Evolutionary conservation across 1,140 invertebrate species (phyloP).

Genomic region (Zelostemma sp.): DNA sequence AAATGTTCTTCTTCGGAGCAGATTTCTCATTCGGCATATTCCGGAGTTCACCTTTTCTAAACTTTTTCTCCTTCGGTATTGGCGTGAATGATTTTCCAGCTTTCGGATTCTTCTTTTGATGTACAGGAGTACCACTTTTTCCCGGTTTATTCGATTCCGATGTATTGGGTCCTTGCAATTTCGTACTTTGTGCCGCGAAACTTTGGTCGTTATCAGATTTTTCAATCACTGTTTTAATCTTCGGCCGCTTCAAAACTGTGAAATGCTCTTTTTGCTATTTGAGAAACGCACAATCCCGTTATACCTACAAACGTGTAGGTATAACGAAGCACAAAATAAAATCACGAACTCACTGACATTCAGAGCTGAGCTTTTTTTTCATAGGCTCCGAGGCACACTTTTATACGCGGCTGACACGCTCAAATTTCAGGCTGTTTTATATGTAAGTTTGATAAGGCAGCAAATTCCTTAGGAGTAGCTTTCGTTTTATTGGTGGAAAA

Average conservation of each 20-base stretch:
- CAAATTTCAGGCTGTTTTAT: no score
- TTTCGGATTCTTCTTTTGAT: slow-evolving; percentile 14
- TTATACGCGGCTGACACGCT: no score
- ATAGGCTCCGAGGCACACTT: no score
- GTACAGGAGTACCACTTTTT: slow-evolving; percentile 7
- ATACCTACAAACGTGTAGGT: no score
- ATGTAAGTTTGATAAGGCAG: no score
- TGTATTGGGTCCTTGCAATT: slow-evolving; percentile 53
- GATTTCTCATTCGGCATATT: slow-evolving; percentile 37
- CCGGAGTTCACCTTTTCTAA: slow-evolving; percentile 53
- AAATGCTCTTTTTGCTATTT: slow-evolving; percentile 47
- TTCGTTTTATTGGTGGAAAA: no score
- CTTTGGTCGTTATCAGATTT: slow-evolving; percentile 1
- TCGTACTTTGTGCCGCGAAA: slow-evolving; percentile 8
- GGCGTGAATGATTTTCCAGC: slow-evolving; percentile 25
- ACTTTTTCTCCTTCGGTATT: slow-evolving; percentile 41
- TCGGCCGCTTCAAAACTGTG: slow-evolving; percentile 50
- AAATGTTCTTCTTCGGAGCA: slow-evolving; percentile 27
- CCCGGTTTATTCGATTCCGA: slow-evolving; percentile 50
- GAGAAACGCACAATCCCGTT: no score
- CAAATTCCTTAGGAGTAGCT: no score
- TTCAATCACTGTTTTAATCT: slow-evolving; percentile 31
- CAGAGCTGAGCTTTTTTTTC: no score
- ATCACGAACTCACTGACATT: no score
- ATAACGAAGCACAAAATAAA: no score